phyloP scores from a whole-genome alignment of 2,797 vertebrate genomes.

The Phrynocephalus vlangalii region DNA sequence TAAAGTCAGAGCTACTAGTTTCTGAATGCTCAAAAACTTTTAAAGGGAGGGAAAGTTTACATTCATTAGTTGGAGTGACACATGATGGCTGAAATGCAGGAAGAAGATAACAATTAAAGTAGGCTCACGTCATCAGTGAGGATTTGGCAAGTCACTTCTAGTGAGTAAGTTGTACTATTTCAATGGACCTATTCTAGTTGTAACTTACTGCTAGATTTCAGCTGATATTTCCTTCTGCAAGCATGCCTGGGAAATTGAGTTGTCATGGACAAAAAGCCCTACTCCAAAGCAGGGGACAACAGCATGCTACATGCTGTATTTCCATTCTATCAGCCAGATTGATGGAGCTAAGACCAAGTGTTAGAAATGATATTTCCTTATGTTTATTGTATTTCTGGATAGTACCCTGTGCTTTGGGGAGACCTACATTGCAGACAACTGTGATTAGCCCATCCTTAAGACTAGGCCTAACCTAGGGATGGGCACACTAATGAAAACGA shows the following conservation, averaged over 20 bases:
- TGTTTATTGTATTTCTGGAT: background rate
- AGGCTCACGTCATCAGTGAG: too few species aligned
- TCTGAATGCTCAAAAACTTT: background rate
- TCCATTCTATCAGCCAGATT: background rate
- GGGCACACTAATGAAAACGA: too few species aligned
- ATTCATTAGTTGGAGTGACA: background rate
- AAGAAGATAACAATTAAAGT: too few species aligned
- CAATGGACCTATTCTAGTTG: too few species aligned
- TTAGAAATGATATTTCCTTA: background rate
- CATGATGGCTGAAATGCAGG: too few species aligned
- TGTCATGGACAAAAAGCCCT: too few species aligned
- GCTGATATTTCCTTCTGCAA: background rate
- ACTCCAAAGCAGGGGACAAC: background rate
- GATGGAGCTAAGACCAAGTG: slow-evolving; percentile 13
- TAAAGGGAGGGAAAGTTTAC: background rate
- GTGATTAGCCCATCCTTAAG: background rate
- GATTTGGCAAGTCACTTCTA: too few species aligned
- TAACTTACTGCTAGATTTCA: too few species aligned
- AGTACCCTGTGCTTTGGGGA: background rate
- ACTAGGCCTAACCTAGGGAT: too few species aligned
- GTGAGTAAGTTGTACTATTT: too few species aligned
- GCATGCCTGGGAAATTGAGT: background rate
- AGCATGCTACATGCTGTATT: background rate
- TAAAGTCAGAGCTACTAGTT: background rate
- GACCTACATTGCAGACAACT: background rate